phyloP scores from a whole-genome alignment of 2,888 invertebrate genomes.

The Cheiracanthium punctorium region DNA sequence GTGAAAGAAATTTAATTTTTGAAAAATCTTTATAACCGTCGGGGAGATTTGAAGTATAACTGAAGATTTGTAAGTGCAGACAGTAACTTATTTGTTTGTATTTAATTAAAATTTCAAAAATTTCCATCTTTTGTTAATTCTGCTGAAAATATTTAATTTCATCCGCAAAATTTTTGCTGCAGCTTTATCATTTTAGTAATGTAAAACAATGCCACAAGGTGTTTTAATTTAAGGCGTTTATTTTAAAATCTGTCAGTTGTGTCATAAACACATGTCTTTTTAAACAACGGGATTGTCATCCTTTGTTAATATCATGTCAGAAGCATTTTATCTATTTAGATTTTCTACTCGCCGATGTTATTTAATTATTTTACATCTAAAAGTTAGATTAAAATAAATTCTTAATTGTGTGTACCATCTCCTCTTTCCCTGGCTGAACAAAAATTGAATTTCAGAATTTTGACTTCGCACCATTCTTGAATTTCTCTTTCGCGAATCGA shows the following conservation, averaged over 20 bases:
- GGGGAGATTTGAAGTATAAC: too few relatives aligned
- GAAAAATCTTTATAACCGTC: too few relatives aligned
- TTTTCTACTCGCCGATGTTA: not conserved
- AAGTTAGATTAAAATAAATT: not conserved
- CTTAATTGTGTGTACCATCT: not conserved
- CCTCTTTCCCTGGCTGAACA: not conserved
- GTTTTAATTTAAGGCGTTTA: too few relatives aligned
- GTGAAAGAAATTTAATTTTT: too few relatives aligned
- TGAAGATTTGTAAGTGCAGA: too few relatives aligned
- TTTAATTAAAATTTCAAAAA: too few relatives aligned
- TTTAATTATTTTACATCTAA: not conserved
- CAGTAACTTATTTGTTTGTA: too few relatives aligned
- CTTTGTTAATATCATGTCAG: not conserved
- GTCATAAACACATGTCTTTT: not conserved
- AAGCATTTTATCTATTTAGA: not conserved
- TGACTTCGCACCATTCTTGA: not conserved
- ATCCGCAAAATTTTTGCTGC: too few relatives aligned
- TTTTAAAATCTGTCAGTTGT: not conserved
- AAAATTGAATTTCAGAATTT: not conserved
- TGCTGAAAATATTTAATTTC: too few relatives aligned
- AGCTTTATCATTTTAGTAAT: too few relatives aligned
- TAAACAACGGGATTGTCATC: not conserved
- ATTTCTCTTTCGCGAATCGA: constrained; percentile 37
- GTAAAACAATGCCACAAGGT: too few relatives aligned
- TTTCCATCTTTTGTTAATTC: too few relatives aligned